phyloP scores from a whole-genome alignment of 2,888 invertebrate genomes.

The Augochlorella aurata region DNA sequence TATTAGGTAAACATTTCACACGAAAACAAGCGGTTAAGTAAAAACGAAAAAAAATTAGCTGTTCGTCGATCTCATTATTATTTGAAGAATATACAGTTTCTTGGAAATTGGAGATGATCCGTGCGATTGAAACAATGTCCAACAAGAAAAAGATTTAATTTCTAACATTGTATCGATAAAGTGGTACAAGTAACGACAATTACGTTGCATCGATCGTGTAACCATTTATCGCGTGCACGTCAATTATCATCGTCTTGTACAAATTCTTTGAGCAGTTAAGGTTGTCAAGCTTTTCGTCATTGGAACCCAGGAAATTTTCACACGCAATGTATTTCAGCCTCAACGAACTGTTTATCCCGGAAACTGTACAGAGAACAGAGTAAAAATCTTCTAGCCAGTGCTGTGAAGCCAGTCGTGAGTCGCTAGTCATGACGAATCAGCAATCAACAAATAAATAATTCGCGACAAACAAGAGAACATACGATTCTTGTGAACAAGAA shows the following conservation, averaged over 20 bases:
- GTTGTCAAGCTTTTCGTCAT: background rate
- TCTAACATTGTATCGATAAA: constrained; percentile 23
- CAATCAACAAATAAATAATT: constrained; percentile 56
- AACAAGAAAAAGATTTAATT: background rate
- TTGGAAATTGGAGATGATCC: background rate
- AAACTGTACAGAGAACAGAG: background rate
- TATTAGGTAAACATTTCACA: constrained; percentile 1
- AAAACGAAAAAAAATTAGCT: constrained; percentile 3
- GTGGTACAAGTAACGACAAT: constrained; percentile 25
- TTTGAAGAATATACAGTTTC: background rate
- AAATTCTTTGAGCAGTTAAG: constrained; percentile 6
- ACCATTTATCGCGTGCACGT: constrained; percentile 44
- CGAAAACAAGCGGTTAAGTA: background rate
- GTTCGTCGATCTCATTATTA: constrained; percentile 2
- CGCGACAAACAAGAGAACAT: constrained; percentile 7
- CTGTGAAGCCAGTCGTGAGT: constrained; percentile 44
- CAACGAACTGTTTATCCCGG: constrained; percentile 2
- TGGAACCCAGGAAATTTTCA: constrained; percentile 20
- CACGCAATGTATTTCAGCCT: background rate
- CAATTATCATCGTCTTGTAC: constrained; percentile 28
- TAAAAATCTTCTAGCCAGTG: constrained; percentile 1
- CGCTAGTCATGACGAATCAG: constrained; percentile 25
- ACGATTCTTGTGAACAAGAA: constrained; percentile 29
- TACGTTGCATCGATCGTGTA: constrained; percentile 35
- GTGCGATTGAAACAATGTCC: background rate